A percentile compares a stretch with the other conserved stretches of the same genome.
These are phyloP conservation scores for Athalia cordata DNA, from an alignment of 2,888 invertebrate genomes.

Conservation along the genomic window DNA sequence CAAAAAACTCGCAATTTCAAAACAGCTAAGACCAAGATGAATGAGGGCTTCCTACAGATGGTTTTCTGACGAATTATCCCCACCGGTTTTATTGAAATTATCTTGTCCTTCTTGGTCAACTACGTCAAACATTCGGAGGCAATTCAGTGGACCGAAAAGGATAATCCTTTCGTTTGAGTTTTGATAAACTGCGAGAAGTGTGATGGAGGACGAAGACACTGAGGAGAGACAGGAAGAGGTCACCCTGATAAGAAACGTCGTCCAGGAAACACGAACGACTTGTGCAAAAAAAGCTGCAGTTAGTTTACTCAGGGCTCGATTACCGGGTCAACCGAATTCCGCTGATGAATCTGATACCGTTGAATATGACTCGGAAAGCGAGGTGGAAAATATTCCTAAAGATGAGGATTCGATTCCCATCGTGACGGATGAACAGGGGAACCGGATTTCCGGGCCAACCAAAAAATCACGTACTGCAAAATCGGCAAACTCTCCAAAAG, in stretches of 20 bases:
- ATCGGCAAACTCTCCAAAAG: slow-evolving; percentile 30
- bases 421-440: slow-evolving; percentile 55
- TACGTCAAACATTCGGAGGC: not conserved
- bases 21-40: slow-evolving; percentile 18
- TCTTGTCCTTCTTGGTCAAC: not conserved
- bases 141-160: not conserved
- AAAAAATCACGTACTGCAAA: not conserved
- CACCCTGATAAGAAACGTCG: slow-evolving; percentile 52
- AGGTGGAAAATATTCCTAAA: slow-evolving; percentile 66
- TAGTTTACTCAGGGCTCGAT: slow-evolving; percentile 36
- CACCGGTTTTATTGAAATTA: not conserved
- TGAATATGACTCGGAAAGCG: slow-evolving; percentile 67
- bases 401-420: slow-evolving; percentile 56
- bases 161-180: not conserved
- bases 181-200: not conserved
- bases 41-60: slow-evolving; percentile 49
- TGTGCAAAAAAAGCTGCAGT: slow-evolving; percentile 48
- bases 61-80: slow-evolving; percentile 57
- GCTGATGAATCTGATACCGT: slow-evolving; percentile 65
- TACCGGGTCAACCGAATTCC: slow-evolving; percentile 51
- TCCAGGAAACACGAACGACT: slow-evolving; percentile 47
- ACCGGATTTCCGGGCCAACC: slow-evolving; percentile 51
- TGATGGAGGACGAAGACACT: slow-evolving; percentile 69
- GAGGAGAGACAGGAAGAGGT: slow-evolving; percentile 60
- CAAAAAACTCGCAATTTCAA: not conserved